Evolutionary conservation across 2,797 vertebrate species (phyloP), one percentile per base, ranked within the genome.

Genomic region (Enoplosus armatus): DNA sequence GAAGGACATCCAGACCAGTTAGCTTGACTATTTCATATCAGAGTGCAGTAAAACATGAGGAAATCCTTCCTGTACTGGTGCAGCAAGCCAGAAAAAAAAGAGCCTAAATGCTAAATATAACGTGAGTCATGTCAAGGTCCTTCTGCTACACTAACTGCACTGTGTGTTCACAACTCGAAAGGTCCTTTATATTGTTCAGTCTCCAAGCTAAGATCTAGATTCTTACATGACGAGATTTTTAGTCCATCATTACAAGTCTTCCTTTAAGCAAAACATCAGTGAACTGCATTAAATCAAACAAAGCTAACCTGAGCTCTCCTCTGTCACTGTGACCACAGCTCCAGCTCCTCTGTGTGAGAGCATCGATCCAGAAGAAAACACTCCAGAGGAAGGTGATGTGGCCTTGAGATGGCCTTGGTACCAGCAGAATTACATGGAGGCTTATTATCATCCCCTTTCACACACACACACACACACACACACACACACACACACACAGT

Each of bases 381-480:
- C 79, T 80, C 72, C 53, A 61, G 63, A 88, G 79, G 67, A 86
- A 85, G 74, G 56, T 47, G 85, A 84, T 89, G 88, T 80, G 90
- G 80, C 90, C 92, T 94, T 94, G 80, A 94, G 93, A 91, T 77
- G 84, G 78, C 93, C 90, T 95, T 93, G 85, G 79, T 50, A 59
- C 76, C 64, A 65, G 63, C 64, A 58, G 82, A 90, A 90, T 92
- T 83, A 93, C 81, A 91, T 80, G 84, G 77, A 84, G 84, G 80
- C 88, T 89, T 92, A 91, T 92, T 90, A 90, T 89, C 78, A 80
- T 68, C 80, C 74, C 80, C 64, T 66, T 37, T 41, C 62, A 67
- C 54, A 60, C 80, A 59, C 79, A 72, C 74, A n/a, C 54, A 1
- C 80, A n/a, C 69, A 4, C 58, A 8, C 65, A 55, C 68, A 43